Evolutionary conservation across 2,888 invertebrate genomes (phyloP).

Genomic region (Charanyca ferruginea): DNA sequence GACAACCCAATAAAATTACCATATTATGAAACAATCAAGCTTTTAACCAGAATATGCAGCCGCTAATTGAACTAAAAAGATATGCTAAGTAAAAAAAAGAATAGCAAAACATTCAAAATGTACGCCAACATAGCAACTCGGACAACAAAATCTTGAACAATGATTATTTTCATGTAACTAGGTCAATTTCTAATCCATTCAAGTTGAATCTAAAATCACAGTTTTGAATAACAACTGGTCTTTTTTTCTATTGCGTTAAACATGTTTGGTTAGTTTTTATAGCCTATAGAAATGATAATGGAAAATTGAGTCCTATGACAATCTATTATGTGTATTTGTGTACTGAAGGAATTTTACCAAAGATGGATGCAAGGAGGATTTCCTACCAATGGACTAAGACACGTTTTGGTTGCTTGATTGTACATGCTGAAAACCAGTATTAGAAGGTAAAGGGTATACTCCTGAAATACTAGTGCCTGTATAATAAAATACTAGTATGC

Average conservation of each 20-base stretch:
- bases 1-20: slow-evolving; percentile 9
- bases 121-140: slow-evolving; percentile 35
- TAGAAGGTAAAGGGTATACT: too few relatives aligned
- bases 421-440: too few relatives aligned
- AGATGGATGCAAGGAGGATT: too few relatives aligned
- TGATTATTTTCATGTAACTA: slow-evolving; percentile 73
- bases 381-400: neutral
- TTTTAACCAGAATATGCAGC: neutral
- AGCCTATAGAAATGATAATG: slow-evolving; percentile 52
- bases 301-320: slow-evolving; percentile 12
- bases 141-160: slow-evolving; percentile 69
- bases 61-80: slow-evolving; percentile 14
- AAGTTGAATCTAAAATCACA: slow-evolving; percentile 67
- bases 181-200: slow-evolving; percentile 83
- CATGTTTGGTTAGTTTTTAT: slow-evolving; percentile 42
- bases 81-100: slow-evolving; percentile 1
- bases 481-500: neutral
- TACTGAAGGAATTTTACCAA: neutral
- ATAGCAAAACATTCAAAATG: slow-evolving; percentile 28
- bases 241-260: slow-evolving; percentile 34
- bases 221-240: slow-evolving; percentile 51
- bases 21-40: slow-evolving; percentile 14
- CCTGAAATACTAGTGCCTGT: neutral
- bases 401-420: neutral
- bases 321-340: neutral